Evolutionary conservation across 2,113 vertebrate species (phyloP).

Genomic region (Pelusios castaneus): DNA sequence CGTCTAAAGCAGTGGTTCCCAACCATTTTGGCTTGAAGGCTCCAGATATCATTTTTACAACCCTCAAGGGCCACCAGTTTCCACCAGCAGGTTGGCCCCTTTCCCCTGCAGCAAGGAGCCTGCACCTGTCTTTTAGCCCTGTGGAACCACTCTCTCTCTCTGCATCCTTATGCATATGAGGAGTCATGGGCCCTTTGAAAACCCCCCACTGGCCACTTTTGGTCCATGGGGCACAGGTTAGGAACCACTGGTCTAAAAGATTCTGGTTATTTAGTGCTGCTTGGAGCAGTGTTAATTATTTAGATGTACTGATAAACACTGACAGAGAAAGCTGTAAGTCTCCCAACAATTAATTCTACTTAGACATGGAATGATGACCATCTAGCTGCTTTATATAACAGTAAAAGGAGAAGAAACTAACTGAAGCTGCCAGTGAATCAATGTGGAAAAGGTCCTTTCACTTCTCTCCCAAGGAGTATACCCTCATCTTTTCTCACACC

Average conservation of each 20-base stretch:
- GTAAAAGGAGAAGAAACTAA: background rate
- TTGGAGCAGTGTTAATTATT: background rate
- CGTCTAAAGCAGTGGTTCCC: no score
- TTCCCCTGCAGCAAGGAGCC: no score
- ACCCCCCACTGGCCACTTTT: no score
- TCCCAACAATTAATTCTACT: background rate
- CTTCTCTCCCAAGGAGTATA: background rate
- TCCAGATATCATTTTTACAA: no score
- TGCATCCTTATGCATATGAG: no score
- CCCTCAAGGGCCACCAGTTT: no score
- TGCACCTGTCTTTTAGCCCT: no score
- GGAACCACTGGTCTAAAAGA: background rate
- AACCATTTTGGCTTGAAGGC: no score
- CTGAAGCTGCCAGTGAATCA: background rate
- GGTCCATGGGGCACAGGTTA: no score
- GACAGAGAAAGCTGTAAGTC: background rate
- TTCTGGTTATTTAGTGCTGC: background rate
- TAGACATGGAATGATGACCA: background rate
- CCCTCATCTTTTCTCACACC: background rate
- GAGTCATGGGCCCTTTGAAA: no score
- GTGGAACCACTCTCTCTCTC: no score
- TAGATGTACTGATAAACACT: background rate
- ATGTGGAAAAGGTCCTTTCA: background rate
- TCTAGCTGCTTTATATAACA: background rate
- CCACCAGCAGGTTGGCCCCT: no score